phyloP scores from a whole-genome alignment of 2,113 vertebrate genomes.

The Percina caprodes region DNA sequence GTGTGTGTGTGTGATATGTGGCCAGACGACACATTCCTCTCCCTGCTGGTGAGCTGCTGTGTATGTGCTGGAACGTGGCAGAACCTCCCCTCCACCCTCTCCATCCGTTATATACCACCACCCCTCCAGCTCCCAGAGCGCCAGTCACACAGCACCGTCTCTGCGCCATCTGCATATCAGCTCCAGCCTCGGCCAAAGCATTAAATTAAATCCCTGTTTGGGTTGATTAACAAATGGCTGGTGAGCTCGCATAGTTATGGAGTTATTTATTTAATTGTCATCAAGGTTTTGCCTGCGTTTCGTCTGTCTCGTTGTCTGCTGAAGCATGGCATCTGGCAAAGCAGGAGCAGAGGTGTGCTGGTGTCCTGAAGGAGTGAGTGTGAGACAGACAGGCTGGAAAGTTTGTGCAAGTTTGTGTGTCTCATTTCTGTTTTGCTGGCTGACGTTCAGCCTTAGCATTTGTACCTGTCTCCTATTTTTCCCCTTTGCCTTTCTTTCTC shows the following conservation, averaged over 20 bases:
- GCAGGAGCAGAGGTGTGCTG: conserved; percentile 48
- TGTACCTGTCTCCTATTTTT: conserved; percentile 66
- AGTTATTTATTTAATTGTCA: conserved; percentile 72
- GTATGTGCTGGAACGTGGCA: conserved; percentile 80
- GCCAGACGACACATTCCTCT: conserved; percentile 62
- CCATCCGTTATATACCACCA: conserved; percentile 31
- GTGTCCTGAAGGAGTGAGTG: conserved; percentile 54
- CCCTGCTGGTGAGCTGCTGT: conserved; percentile 71
- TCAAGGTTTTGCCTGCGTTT: conserved; percentile 49
- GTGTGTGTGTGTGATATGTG: conserved; percentile 34
- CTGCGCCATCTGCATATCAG: conserved; percentile 87
- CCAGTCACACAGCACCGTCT: conserved; percentile 84
- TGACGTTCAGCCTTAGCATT: conserved; percentile 59
- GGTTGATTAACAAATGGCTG: conserved; percentile 89
- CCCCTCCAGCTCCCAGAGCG: conserved; percentile 78
- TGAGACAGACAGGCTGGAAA: conserved; percentile 25
- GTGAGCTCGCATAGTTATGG: conserved; percentile 79
- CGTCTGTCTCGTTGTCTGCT: conserved; percentile 26
- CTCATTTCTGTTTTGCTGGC: conserved; percentile 62
- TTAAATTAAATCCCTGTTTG: conserved; percentile 88
- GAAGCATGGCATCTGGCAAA: conserved; percentile 26
- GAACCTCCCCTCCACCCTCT: conserved; percentile 45
- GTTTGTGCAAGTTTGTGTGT: conserved; percentile 39
- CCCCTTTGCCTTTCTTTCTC: conserved; percentile 16
- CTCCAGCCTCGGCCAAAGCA: conserved; percentile 83